phyloP scores from a whole-genome alignment of 1,140 invertebrate genomes.

The Pachypsylla venusta region DNA sequence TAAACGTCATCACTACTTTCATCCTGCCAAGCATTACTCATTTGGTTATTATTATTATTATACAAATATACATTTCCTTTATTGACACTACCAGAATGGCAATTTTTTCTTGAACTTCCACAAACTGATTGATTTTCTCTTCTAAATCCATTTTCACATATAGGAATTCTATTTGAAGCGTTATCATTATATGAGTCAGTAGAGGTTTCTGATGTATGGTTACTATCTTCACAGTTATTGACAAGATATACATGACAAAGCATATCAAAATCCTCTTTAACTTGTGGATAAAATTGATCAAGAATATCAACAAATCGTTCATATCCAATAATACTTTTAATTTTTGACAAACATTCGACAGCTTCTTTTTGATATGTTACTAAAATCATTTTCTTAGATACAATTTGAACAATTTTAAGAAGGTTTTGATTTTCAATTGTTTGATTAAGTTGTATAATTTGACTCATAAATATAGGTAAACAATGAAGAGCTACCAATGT shows the following conservation, averaged over 20 bases:
- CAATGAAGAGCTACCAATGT: conserved; percentile 26
- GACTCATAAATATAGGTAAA: conserved; percentile 30
- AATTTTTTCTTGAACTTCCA: conserved; percentile 1
- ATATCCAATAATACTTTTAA: conserved; percentile 44
- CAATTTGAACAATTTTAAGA: conserved; percentile 20
- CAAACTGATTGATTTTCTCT: too few relatives aligned
- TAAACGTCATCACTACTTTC: neutral
- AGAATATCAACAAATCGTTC: conserved; percentile 35
- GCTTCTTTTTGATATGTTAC: conserved; percentile 49
- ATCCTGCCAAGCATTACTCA: neutral
- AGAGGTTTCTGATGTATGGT: conserved; percentile 10
- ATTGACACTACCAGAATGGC: neutral
- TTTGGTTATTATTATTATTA: neutral
- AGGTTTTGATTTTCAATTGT: conserved; percentile 22
- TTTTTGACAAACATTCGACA: conserved; percentile 45
- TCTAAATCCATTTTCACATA: too few relatives aligned
- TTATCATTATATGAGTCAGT: conserved; percentile 11
- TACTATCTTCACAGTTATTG: conserved; percentile 20
- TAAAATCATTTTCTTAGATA: conserved; percentile 48
- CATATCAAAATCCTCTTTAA: conserved; percentile 46
- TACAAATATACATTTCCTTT: conserved; percentile 4
- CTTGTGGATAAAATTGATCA: conserved; percentile 36
- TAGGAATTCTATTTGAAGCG: too few relatives aligned
- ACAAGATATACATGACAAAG: conserved; percentile 48
- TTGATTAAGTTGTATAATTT: conserved; percentile 3